Percentiles rank a stretch among this genome's conserved stretches.
These are phyloP conservation scores for Blastomussa wellsi DNA, from an alignment of 92 coral and sea anemone genomes.

Conservation along the genomic window DNA sequence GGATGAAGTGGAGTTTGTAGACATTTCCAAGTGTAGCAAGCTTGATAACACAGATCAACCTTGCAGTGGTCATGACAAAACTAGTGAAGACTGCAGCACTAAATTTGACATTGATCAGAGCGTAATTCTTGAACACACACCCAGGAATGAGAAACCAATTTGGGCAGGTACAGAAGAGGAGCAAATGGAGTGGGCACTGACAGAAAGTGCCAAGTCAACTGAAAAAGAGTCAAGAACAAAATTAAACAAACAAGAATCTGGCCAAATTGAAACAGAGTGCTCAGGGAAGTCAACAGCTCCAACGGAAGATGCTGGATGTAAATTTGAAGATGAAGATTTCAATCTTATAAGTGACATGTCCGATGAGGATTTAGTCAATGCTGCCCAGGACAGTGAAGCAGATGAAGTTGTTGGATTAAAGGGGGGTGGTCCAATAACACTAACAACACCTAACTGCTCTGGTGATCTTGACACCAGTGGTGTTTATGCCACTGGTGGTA, in stretches of 20 bases:
- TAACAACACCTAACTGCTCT: neutral
- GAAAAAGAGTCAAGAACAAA: neutral
- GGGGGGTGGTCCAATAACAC: constrained; percentile 28
- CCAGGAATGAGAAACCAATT: neutral
- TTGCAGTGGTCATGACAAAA: neutral
- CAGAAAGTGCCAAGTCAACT: constrained; percentile 54
- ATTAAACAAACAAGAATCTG: neutral
- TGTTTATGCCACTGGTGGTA: neutral
- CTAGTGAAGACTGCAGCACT: neutral
- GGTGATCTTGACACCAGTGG: neutral
- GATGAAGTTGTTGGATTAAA: constrained; percentile 24
- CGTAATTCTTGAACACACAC: neutral
- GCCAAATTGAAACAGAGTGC: neutral
- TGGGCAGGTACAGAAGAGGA: constrained; percentile 58
- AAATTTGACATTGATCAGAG: neutral
- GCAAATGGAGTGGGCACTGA: constrained; percentile 64
- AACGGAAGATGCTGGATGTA: neutral
- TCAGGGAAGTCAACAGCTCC: neutral
- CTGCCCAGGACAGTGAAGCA: neutral
- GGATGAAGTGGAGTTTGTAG: neutral
- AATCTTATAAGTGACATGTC: constrained; percentile 17
- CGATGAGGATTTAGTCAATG: constrained; percentile 25
- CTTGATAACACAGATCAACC: neutral
- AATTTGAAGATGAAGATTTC: constrained; percentile 14
- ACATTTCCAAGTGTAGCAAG: neutral